A percentile compares a stretch with the other conserved stretches of the same genome.
phyloP scores from a whole-genome alignment of 2,888 invertebrate genomes.

The Heteromurus nitidus region DNA sequence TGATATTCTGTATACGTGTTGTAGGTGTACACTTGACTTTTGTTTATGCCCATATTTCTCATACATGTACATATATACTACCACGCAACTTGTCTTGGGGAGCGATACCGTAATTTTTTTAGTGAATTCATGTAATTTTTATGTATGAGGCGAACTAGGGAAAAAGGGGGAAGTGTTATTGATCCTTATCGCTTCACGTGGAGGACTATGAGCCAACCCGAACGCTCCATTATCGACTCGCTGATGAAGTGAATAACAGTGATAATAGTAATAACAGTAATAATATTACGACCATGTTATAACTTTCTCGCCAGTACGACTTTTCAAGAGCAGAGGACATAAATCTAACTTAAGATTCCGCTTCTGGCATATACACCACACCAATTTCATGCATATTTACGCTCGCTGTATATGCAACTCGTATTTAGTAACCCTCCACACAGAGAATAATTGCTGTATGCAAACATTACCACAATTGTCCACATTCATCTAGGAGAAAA shows the following conservation, averaged over 20 bases:
- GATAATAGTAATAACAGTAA: not conserved
- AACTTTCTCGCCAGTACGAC: too few species aligned
- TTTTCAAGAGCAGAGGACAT: not conserved
- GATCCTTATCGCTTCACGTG: too few species aligned
- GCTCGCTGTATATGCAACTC: not conserved
- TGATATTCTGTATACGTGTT: too few species aligned
- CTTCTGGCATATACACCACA: conserved; percentile 20
- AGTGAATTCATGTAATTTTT: not conserved
- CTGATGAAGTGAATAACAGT: not conserved
- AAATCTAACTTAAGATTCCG: conserved; percentile 22
- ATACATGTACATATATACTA: too few species aligned
- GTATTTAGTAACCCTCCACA: not conserved
- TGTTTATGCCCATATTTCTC: too few species aligned
- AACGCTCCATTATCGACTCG: not conserved
- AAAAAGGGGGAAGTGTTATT: not conserved
- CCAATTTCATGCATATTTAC: conserved; percentile 14
- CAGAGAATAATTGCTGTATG: not conserved
- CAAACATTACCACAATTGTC: too few species aligned
- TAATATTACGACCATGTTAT: too few species aligned
- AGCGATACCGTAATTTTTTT: too few species aligned
- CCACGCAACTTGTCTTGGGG: too few species aligned
- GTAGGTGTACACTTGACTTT: too few species aligned
- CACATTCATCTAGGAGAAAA: too few species aligned
- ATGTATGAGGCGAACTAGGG: not conserved
- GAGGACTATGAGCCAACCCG: too few species aligned